phyloP scores from a whole-genome alignment of 2,888 invertebrate genomes.

The Pharmacophagus antenor region DNA sequence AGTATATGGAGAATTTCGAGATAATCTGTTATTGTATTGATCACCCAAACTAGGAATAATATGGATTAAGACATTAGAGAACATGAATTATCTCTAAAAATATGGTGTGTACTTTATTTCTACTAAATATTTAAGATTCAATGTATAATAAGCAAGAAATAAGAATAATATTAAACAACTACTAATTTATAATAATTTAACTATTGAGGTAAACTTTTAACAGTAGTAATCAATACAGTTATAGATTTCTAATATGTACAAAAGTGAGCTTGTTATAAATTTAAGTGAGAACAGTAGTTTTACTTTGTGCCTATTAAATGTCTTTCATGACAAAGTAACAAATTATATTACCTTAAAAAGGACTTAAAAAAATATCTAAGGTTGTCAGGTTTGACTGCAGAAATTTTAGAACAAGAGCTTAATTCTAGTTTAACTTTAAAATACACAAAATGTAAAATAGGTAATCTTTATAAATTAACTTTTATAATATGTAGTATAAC shows the following conservation, averaged over 20 bases:
- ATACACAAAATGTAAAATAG: too few relatives aligned
- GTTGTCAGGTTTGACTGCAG: too few relatives aligned
- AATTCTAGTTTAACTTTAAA: too few relatives aligned
- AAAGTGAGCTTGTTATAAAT: background rate
- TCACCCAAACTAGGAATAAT: conserved; percentile 4
- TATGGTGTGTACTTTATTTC: background rate
- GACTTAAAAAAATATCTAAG: too few relatives aligned
- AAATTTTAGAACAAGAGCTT: too few relatives aligned
- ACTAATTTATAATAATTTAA: background rate
- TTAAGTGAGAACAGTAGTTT: background rate
- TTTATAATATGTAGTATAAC: too few relatives aligned
- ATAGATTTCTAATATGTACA: background rate
- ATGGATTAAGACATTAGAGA: background rate
- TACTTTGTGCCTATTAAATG: background rate
- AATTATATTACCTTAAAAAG: too few relatives aligned
- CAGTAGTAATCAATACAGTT: background rate
- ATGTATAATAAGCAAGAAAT: background rate
- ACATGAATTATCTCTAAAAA: conserved; percentile 7
- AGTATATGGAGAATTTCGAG: background rate
- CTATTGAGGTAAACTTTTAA: background rate
- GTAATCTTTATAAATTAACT: too few relatives aligned
- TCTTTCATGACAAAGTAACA: too few relatives aligned
- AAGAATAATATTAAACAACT: background rate
- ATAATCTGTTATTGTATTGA: background rate
- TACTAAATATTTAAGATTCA: background rate